Evolutionary conservation across 92 coral and sea anemone species (phyloP).

Genomic region (Parazoanthus atlanticus): DNA sequence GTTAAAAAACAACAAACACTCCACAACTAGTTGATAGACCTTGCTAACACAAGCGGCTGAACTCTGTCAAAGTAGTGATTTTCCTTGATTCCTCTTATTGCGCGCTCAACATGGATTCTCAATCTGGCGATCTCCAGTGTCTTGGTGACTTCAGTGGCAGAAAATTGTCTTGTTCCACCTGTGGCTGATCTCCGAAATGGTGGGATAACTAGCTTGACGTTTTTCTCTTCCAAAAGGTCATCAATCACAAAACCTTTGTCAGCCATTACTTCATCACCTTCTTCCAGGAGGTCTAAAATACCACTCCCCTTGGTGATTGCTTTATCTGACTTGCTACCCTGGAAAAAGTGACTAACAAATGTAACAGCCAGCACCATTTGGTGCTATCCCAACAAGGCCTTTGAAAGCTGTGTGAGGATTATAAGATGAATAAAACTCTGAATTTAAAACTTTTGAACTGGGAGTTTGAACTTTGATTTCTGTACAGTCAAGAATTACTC

Average conservation of each 20-base stretch:
- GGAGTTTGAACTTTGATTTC: no score
- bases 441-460: no score
- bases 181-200: slow-evolving; percentile 39
- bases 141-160: slow-evolving; percentile 42
- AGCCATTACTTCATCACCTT: slow-evolving; percentile 56
- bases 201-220: slow-evolving; percentile 46
- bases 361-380: no score
- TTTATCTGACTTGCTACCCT: slow-evolving; percentile 26
- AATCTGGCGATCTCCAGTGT: slow-evolving; percentile 58
- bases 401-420: no score
- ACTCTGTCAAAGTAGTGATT: slow-evolving; percentile 46
- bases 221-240: slow-evolving; percentile 26
- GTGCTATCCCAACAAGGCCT: no score
- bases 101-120: slow-evolving; percentile 60
- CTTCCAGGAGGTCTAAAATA: slow-evolving; percentile 54
- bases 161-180: slow-evolving; percentile 37
- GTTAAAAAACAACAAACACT: slow-evolving; percentile 48
- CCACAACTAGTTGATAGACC: slow-evolving; percentile 43
- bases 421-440: no score
- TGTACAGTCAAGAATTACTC: no score
- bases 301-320: slow-evolving; percentile 57
- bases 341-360: no score
- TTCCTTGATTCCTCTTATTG: slow-evolving; percentile 51
- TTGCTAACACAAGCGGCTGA: slow-evolving; percentile 12
- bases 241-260: slow-evolving; percentile 57